Conservation (phyloP, 2,113 vertebrate species). For the Sebastes schlegelii region DNA sequence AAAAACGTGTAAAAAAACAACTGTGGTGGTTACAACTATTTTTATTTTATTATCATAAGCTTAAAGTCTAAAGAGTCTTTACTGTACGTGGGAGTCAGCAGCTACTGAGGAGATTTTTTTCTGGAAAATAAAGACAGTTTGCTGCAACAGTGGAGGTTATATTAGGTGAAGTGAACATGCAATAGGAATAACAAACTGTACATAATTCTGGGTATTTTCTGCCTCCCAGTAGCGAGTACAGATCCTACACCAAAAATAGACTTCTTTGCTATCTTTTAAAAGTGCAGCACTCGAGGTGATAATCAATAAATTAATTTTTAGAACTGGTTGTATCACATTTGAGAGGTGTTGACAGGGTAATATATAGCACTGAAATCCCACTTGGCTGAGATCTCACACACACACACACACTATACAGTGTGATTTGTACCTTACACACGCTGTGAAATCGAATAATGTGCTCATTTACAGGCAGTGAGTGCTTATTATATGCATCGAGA, state of each 20-base stretch:
- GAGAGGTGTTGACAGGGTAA: conserved; percentile 64
- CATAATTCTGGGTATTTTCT: not conserved
- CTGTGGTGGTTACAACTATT: not conserved
- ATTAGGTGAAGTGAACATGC: not conserved
- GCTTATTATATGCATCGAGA: conserved; percentile 11
- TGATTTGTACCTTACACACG: conserved; percentile 32
- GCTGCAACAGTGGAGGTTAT: not conserved
- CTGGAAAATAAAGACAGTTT: not conserved
- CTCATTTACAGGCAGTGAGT: conserved; percentile 1
- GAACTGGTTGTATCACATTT: conserved; percentile 41
- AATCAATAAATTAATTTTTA: conserved; percentile 60
- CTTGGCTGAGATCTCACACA: conserved; percentile 22
- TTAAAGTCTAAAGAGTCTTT: not conserved
- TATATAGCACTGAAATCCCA: conserved; percentile 50
- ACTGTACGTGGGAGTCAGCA: not conserved
- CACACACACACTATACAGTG: conserved; percentile 13
- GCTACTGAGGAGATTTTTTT: not conserved
- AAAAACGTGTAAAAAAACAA: not conserved
- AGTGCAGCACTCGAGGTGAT: conserved; percentile 62
- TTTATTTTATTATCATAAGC: not conserved
- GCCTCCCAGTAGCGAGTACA: not conserved
- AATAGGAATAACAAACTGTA: not conserved
- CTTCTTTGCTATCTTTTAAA: conserved; percentile 28
- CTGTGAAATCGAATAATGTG: conserved; percentile 27
- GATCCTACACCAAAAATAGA: conserved; percentile 26